A percentile compares a stretch with the other conserved stretches of the same genome.
Evolutionary conservation across 2,113 vertebrate species (phyloP).

Genomic region (Sinocyclocheilus anophthalmus): DNA sequence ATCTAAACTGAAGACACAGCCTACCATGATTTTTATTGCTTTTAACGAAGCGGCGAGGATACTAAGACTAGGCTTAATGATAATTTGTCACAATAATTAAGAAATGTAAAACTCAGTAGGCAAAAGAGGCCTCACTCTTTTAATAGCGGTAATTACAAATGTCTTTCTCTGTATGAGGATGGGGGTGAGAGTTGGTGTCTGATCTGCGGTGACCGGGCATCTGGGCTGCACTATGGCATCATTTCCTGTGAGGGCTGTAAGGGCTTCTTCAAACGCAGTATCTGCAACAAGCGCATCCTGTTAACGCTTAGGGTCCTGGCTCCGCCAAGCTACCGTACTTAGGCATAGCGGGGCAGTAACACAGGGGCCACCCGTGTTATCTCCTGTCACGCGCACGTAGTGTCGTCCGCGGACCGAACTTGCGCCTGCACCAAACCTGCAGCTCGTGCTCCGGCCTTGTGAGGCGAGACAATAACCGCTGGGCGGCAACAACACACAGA

Average conservation of each 20-base stretch:
- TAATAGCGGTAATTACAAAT: background rate
- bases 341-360: too few relatives aligned
- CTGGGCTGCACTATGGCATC: conserved; percentile 98
- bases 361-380: too few relatives aligned
- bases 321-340: too few relatives aligned
- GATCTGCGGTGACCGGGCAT: conserved; percentile 96
- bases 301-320: too few relatives aligned
- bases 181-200: conserved; percentile 96
- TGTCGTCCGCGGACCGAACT: too few relatives aligned
- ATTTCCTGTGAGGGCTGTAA: conserved; percentile 99
- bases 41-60: background rate
- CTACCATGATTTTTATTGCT: background rate
- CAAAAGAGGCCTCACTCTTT: background rate
- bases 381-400: too few relatives aligned
- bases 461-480: too few relatives aligned
- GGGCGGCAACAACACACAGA: too few relatives aligned
- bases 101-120: background rate
- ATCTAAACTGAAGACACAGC: background rate
- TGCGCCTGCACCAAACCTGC: too few relatives aligned
- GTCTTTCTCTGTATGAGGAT: conserved; percentile 80
- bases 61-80: background rate
- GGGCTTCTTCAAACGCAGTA: conserved; percentile 98
- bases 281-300: conserved; percentile 99
- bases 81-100: background rate
- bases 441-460: too few relatives aligned